Conservation (phyloP, 1,140 invertebrate genomes). For the Odontomachus brunneus region DNA sequence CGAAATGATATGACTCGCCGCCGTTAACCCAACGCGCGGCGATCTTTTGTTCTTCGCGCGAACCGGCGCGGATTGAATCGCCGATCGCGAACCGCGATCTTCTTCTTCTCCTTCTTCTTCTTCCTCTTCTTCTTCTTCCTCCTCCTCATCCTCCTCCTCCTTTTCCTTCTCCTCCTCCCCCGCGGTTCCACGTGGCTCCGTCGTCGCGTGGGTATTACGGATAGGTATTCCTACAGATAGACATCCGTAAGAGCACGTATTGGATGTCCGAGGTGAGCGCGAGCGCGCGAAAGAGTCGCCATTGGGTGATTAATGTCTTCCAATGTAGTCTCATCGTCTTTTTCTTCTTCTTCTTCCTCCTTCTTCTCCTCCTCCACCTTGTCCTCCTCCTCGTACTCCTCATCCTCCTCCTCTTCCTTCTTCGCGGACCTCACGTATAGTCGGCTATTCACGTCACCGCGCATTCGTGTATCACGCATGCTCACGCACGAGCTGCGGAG, state of each 20-base stretch:
- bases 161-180: not conserved
- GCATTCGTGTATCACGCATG: constrained; percentile 71
- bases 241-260: constrained; percentile 56
- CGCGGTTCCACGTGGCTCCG: constrained; percentile 48
- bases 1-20: not conserved
- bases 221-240: constrained; percentile 58
- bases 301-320: constrained; percentile 77
- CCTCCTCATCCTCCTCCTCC: too few relatives aligned
- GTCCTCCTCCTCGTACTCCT: constrained; percentile 42
- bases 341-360: constrained; percentile 20
- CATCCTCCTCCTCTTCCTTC: constrained; percentile 20
- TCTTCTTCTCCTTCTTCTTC: not conserved
- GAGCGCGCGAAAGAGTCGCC: constrained; percentile 63
- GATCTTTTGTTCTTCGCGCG: constrained; percentile 41
- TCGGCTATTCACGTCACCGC: constrained; percentile 74
- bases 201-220: constrained; percentile 43
- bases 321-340: constrained; percentile 61
- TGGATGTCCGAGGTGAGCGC: constrained; percentile 48
- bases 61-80: not conserved
- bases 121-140: too few relatives aligned
- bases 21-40: not conserved
- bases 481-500: constrained; percentile 71
- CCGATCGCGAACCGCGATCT: constrained; percentile 13
- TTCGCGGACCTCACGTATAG: constrained; percentile 71
- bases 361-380: not conserved